Evolutionary conservation across 2,888 invertebrate species (phyloP), one percentile per base, ranked within the genome.

Genomic region (Eulithis testata): DNA sequence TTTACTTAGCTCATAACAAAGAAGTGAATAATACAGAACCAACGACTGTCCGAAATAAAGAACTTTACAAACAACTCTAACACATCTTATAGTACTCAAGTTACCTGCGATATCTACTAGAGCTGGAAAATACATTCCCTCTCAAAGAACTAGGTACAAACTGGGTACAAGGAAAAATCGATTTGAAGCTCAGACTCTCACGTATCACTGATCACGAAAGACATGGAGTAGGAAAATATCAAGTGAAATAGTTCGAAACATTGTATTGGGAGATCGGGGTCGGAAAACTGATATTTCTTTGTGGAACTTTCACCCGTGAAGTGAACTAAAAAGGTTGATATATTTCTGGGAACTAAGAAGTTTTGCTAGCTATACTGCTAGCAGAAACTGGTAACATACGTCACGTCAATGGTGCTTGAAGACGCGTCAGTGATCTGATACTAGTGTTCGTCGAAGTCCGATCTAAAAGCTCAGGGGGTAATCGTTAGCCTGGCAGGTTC

Each of bases 171-270:
- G 40, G 21, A 2, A 49, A 49, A 57, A 59, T 64, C 65, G 65
- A 68, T 67, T 67, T 52, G 59, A 69, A 65, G 53, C 62, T 64
- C 61, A 59, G 54, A 53, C 27, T 43, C 60, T 52, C 68, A 65
- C 71, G 73, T 71, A 67, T 66, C 70, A 73, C 64, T 67, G 68
- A 60, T 65, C 70, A 60, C 67, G 64, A 73, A 73, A 57, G 60
- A 59, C 52, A 36, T 59, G 51, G 31, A 58, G 54, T 45, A 54
- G 58, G 58, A 58, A 63, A 59, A 49, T 60, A 63, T 53, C 60
- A 57, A 57, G 63, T 60, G 63, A 53, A 60, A 66, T 59, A 55
- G 63, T 11, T 59, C 9, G 36, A 40, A 58, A 62, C 60, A 63
- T 63, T 55, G 47, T 63, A 56, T 57, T 49, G 63, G 63, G 59